A percentile compares a stretch with the other conserved stretches of the same genome.
These are phyloP conservation scores for Aporophyla lueneburgensis DNA, from an alignment of 2,888 invertebrate species.

Conservation along the genomic window DNA sequence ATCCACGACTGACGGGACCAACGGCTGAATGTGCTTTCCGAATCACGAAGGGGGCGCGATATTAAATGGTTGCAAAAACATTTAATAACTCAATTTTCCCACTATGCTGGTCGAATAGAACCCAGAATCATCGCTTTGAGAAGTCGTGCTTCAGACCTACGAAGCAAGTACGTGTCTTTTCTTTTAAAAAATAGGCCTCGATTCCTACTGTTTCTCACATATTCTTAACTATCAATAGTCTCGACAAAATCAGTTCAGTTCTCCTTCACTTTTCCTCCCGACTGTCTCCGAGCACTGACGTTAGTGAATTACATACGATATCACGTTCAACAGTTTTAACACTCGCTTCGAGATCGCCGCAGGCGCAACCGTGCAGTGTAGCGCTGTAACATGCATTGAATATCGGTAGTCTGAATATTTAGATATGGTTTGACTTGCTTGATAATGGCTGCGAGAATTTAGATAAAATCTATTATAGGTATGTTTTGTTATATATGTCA, in stretches of 20 bases:
- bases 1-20: too few species aligned
- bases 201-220: background rate
- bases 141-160: background rate
- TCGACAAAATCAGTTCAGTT: background rate
- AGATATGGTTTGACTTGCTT: background rate
- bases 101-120: background rate
- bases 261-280: slow-evolving; percentile 30
- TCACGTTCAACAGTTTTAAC: slow-evolving; percentile 58
- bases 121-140: background rate
- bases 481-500: background rate
- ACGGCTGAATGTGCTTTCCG: too few species aligned
- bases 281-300: slow-evolving; percentile 21
- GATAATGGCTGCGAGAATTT: background rate
- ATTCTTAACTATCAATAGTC: background rate
- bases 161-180: too few species aligned
- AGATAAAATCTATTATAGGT: background rate
- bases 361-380: slow-evolving; percentile 6
- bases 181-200: too few species aligned
- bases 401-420: slow-evolving; percentile 34
- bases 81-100: background rate
- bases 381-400: slow-evolving; percentile 15
- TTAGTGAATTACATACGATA: slow-evolving; percentile 46
- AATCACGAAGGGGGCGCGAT: too few species aligned
- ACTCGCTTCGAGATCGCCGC: slow-evolving; percentile 42
- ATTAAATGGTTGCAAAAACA: background rate